Conservation (phyloP, 2,888 invertebrate species). For the Incurvaria masculella region DNA sequence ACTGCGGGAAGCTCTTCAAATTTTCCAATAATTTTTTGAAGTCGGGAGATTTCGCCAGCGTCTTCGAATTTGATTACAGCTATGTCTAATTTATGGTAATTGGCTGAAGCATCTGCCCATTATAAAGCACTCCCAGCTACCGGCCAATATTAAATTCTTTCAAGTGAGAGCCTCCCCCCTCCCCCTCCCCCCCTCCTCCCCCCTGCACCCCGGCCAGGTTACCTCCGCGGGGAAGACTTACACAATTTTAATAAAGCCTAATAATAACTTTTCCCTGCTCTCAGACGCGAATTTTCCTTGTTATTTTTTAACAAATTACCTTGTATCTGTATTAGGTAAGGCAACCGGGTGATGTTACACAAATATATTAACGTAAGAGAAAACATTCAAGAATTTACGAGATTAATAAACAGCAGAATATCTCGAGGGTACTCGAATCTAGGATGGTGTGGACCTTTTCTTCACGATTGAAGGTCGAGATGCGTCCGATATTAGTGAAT, state of each 20-base stretch:
- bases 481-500: too few species aligned
- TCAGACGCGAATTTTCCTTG: neutral
- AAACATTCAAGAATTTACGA: neutral
- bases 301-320: neutral
- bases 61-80: conserved; percentile 37
- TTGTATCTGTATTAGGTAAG: neutral
- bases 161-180: neutral
- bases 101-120: conserved; percentile 32
- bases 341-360: neutral
- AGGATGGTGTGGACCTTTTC: too few species aligned
- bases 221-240: neutral
- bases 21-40: too few species aligned
- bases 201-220: neutral
- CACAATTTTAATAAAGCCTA: neutral
- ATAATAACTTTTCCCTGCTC: neutral
- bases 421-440: too few species aligned
- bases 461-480: too few species aligned
- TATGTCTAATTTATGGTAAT: conserved; percentile 31
- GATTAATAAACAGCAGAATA: too few species aligned
- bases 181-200: neutral
- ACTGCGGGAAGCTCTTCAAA: too few species aligned
- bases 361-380: neutral
- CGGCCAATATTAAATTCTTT: neutral
- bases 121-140: neutral
- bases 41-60: conserved; percentile 12